Percentiles rank a stretch among this genome's conserved stretches.
These are phyloP conservation scores for Cotesia vestalis DNA, from an alignment of 1,140 invertebrate species.

Conservation along the genomic window DNA sequence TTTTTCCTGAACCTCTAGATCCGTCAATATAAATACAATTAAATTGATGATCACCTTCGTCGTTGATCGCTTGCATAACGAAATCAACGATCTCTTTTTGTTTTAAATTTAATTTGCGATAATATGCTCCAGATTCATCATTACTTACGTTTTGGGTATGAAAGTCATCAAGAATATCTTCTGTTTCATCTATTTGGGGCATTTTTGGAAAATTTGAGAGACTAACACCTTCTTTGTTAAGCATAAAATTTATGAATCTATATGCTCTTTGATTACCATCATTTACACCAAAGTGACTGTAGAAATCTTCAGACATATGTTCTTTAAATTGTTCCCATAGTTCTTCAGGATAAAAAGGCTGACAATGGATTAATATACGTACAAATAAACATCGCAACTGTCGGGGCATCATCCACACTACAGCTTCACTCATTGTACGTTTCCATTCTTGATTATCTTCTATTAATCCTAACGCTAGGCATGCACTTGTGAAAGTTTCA, in stretches of 20 bases:
- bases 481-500: conserved; percentile 23
- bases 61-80: not conserved
- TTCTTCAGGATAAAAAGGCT: not conserved
- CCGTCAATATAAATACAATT: conserved; percentile 13
- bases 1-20: not conserved
- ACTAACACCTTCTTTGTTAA: not conserved
- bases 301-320: not conserved
- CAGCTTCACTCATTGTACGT: conserved; percentile 25
- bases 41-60: not conserved
- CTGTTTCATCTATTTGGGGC: not conserved
- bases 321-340: not conserved
- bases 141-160: too few relatives aligned
- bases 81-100: conserved; percentile 13
- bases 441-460: conserved; percentile 38
- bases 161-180: too few relatives aligned
- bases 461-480: conserved; percentile 35
- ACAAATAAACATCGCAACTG: conserved; percentile 20
- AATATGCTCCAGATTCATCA: not conserved
- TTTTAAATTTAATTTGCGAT: conserved; percentile 10
- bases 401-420: conserved; percentile 3
- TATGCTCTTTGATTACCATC: not conserved
- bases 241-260: not conserved
- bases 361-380: conserved; percentile 11
- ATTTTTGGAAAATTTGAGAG: not conserved
- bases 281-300: not conserved